These are phyloP conservation scores for Enhydra lutris DNA, from an alignment of 2,113 vertebrate species.

Conservation along the genomic window DNA sequence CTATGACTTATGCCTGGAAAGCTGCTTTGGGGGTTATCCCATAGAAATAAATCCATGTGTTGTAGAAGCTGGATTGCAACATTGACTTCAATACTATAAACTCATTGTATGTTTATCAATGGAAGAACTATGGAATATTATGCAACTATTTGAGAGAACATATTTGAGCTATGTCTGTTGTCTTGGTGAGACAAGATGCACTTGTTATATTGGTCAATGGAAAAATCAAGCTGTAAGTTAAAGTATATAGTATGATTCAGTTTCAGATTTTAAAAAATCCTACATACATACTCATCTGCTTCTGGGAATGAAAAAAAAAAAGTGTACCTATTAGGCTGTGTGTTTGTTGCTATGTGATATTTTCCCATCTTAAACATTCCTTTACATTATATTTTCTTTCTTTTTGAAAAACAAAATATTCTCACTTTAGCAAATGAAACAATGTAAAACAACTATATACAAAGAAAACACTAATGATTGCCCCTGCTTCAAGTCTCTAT, in stretches of 20 bases:
- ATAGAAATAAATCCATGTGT: background rate
- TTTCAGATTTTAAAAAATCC: background rate
- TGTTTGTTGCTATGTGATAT: background rate
- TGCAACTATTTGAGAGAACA: background rate
- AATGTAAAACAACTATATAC: background rate
- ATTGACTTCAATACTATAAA: background rate
- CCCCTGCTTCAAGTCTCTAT: too few relatives aligned
- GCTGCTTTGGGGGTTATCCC: background rate
- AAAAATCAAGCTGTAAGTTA: background rate
- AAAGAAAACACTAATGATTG: background rate
- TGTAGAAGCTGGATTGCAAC: background rate
- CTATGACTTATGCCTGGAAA: background rate
- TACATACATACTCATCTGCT: background rate
- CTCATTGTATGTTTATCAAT: background rate
- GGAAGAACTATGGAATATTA: background rate
- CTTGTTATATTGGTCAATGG: background rate
- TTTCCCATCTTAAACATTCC: background rate
- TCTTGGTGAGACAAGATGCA: background rate
- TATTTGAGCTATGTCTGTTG: background rate
- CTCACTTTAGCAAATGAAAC: background rate
- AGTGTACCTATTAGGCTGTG: background rate
- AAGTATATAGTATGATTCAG: background rate
- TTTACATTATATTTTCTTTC: background rate
- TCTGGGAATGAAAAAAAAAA: background rate
- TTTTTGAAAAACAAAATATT: background rate